phyloP scores from a whole-genome alignment of 64 coral and sea anemone species.

The Pocillopora verrucosa region DNA sequence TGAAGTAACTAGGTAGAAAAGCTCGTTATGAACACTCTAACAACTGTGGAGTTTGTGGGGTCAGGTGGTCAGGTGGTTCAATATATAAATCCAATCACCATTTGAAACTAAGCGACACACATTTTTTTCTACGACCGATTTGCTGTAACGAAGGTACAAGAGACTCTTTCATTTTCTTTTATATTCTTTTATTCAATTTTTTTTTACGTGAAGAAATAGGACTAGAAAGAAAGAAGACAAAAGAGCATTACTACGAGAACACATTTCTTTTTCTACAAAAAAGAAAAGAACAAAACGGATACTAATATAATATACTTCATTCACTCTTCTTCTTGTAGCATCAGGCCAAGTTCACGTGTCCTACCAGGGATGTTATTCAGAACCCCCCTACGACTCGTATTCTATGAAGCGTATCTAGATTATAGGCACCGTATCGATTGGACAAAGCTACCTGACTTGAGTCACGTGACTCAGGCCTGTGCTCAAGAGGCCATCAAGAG shows the following conservation, averaged over 20 bases:
- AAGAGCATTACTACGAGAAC: not conserved
- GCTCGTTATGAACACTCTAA: too few species aligned
- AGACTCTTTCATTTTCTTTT: too few species aligned
- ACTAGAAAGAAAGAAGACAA: not conserved
- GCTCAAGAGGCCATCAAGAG: constrained; percentile 27
- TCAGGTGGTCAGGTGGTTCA: too few species aligned
- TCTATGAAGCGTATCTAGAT: constrained; percentile 57
- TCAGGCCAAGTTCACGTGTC: constrained; percentile 22
- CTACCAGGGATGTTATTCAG: constrained; percentile 56
- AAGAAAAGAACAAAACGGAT: not conserved
- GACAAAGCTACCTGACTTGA: constrained; percentile 62
- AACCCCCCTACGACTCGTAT: constrained; percentile 8
- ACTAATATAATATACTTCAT: not conserved
- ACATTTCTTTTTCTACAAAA: too few species aligned
- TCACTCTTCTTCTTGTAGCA: not conserved
- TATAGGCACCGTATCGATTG: constrained; percentile 66
- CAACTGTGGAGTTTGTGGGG: too few species aligned
- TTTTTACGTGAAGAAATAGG: not conserved
- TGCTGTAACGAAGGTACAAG: too few species aligned
- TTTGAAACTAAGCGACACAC: too few species aligned
- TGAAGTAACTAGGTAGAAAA: too few species aligned
- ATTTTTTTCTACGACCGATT: too few species aligned
- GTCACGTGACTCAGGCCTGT: constrained; percentile 61
- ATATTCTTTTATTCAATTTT: not conserved
- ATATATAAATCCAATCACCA: too few species aligned